Conservation (phyloP, 2,888 invertebrate species). For the Steinernema scapterisci region DNA sequence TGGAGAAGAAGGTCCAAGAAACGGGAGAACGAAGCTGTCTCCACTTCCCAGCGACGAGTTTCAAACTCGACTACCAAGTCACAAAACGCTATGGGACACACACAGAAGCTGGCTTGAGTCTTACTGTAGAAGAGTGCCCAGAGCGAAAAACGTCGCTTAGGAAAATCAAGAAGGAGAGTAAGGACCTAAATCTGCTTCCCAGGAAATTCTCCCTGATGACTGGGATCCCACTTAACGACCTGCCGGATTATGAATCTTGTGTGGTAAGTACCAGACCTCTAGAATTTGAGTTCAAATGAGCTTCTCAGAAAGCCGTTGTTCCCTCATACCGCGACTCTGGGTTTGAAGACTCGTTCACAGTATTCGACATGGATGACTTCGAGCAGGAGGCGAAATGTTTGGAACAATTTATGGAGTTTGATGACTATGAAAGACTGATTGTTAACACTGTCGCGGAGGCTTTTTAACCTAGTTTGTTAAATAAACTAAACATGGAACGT, state of each 20-base stretch:
- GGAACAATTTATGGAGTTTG: too few species aligned
- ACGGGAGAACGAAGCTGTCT: background rate
- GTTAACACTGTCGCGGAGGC: too few species aligned
- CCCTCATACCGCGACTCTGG: too few species aligned
- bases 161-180: background rate
- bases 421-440: too few species aligned
- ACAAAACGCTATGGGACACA: background rate
- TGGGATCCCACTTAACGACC: background rate
- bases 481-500: too few species aligned
- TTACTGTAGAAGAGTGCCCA: background rate
- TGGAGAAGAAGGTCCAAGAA: background rate
- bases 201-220: background rate
- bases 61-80: background rate
- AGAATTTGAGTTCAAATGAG: too few species aligned
- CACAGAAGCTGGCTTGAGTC: background rate
- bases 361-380: too few species aligned
- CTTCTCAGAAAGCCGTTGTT: too few species aligned
- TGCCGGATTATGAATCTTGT: background rate
- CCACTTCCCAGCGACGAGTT: background rate
- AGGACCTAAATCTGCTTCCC: background rate
- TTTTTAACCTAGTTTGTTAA: too few species aligned
- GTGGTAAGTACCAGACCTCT: background rate
- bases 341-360: too few species aligned
- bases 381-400: too few species aligned
- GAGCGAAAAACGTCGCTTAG: background rate